phyloP scores from a whole-genome alignment of 1,140 invertebrate genomes.

The Mylabris phalerata region DNA sequence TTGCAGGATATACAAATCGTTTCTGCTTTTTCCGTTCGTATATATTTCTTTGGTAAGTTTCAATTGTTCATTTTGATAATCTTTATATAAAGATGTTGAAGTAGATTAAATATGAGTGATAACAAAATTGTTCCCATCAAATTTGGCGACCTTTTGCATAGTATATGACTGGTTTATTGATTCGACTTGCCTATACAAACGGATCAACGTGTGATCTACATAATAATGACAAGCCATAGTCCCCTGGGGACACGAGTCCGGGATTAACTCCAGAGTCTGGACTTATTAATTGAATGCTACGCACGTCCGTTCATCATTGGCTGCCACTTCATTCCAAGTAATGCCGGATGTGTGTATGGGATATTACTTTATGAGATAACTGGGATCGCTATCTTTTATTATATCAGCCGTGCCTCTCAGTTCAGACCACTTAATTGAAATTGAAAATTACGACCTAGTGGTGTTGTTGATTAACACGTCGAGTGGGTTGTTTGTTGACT shows the following conservation, averaged over 20 bases:
- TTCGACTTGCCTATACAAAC: constrained; percentile 34
- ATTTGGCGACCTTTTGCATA: too few relatives aligned
- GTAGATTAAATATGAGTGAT: too few relatives aligned
- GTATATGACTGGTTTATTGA: constrained; percentile 23
- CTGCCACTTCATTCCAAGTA: constrained; percentile 36
- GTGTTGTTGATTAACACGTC: constrained; percentile 19
- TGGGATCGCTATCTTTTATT: constrained; percentile 33
- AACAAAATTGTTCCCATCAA: too few relatives aligned
- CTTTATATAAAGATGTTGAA: too few relatives aligned
- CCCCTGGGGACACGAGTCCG: constrained; percentile 36
- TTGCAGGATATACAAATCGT: background rate
- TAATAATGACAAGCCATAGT: constrained; percentile 38
- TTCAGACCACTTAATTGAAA: constrained; percentile 32
- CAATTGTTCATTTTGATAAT: too few relatives aligned
- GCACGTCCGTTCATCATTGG: constrained; percentile 41
- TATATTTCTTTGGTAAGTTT: background rate
- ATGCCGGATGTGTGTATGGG: constrained; percentile 30
- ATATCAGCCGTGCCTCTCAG: constrained; percentile 22
- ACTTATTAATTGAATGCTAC: constrained; percentile 41
- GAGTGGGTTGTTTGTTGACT: constrained; percentile 10
- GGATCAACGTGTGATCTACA: constrained; percentile 40
- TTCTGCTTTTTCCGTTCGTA: background rate
- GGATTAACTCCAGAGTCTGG: constrained; percentile 37
- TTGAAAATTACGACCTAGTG: constrained; percentile 32
- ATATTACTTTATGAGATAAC: constrained; percentile 36